A percentile compares a stretch with the other conserved stretches of the same genome.
phyloP scores from a whole-genome alignment of 2,797 vertebrate species.

The Platalea minor region DNA sequence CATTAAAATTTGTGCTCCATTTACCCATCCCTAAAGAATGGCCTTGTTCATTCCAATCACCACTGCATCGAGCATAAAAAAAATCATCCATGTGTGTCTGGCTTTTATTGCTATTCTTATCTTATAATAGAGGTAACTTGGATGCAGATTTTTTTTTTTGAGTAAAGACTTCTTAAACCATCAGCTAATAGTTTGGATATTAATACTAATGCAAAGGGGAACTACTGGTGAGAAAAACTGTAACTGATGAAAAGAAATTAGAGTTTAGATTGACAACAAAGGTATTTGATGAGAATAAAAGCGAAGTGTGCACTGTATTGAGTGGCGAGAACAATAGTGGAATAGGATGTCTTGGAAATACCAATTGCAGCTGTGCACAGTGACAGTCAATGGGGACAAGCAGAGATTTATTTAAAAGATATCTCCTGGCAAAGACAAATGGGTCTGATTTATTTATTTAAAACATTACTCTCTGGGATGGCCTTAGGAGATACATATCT shows the following conservation, averaged over 20 bases:
- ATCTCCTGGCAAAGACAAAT: slow-evolving; percentile 25
- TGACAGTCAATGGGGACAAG: not conserved
- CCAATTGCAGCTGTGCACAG: not conserved
- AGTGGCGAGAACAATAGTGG: not conserved
- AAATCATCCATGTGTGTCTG: not conserved
- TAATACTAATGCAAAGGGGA: not conserved
- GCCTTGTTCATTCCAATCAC: not conserved
- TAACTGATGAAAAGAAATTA: not conserved
- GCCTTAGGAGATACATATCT: not conserved
- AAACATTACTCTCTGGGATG: not conserved
- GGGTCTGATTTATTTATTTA: slow-evolving; percentile 25
- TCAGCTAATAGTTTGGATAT: not conserved
- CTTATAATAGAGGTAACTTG: not conserved
- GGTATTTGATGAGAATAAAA: not conserved
- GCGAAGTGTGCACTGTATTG: not conserved
- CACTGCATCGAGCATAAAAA: not conserved
- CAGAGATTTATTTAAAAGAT: not conserved
- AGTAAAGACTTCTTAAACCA: not conserved
- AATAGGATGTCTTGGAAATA: not conserved
- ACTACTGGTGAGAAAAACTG: not conserved
- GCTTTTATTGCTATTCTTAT: not conserved
- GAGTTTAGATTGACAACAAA: not conserved
- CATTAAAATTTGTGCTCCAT: not conserved
- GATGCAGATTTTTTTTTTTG: not conserved
- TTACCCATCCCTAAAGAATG: not conserved